These are phyloP conservation scores for Thaleichthys pacificus DNA, from an alignment of 2,797 vertebrate genomes.

Conservation along the genomic window DNA sequence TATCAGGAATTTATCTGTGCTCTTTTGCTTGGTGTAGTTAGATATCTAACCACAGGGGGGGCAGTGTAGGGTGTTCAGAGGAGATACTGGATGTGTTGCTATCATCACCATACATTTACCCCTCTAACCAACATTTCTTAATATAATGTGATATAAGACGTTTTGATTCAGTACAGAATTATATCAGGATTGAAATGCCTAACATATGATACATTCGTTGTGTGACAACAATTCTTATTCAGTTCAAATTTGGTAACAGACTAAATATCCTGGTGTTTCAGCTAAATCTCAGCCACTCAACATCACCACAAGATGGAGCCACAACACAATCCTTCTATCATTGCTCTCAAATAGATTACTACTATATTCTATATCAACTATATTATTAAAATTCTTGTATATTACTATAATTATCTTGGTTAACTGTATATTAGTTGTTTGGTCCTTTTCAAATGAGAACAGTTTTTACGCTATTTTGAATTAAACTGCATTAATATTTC, in stretches of 20 bases:
- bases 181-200: background rate
- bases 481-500: no score
- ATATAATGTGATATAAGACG: background rate
- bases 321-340: slow-evolving; percentile 9
- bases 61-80: no score
- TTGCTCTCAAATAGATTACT: background rate
- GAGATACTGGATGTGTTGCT: no score
- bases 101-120: no score
- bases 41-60: no score
- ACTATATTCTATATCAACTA: background rate
- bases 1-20: no score
- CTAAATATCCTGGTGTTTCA: background rate
- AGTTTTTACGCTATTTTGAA: background rate
- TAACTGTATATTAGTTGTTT: background rate
- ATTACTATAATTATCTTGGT: background rate
- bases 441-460: background rate
- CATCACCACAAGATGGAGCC: slow-evolving; percentile 41
- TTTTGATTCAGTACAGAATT: background rate
- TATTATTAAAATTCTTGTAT: no score
- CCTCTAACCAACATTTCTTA: no score
- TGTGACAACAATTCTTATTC: background rate
- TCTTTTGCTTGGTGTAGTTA: no score
- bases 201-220: background rate
- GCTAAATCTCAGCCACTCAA: background rate
- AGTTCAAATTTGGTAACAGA: background rate